Evolutionary conservation across 2,888 invertebrate genomes (phyloP).

Genomic region (Orthosia gothica): DNA sequence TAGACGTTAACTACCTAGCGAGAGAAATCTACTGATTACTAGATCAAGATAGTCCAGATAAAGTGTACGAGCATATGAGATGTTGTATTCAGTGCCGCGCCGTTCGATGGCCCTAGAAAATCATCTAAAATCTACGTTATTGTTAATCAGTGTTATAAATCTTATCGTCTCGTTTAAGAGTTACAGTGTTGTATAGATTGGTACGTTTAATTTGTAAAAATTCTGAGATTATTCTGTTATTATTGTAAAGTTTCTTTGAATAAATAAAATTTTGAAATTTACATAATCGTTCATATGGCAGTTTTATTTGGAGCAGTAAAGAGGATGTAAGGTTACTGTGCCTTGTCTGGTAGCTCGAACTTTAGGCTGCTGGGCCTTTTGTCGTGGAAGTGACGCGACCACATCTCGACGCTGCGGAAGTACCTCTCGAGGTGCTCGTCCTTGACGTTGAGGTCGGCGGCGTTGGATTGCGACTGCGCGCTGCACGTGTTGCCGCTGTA

Average conservation of each 20-base stretch:
- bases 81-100: slow-evolving; percentile 83
- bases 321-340: slow-evolving; percentile 28
- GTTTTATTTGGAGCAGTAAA: slow-evolving; percentile 79
- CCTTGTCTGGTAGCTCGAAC: slow-evolving; percentile 73
- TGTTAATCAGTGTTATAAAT: slow-evolving; percentile 91
- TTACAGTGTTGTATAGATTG: slow-evolving; percentile 91
- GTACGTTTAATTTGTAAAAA: slow-evolving; percentile 89
- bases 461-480: slow-evolving; percentile 61
- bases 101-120: slow-evolving; percentile 87
- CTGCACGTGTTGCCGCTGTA: slow-evolving; percentile 81
- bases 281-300: slow-evolving; percentile 89
- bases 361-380: slow-evolving; percentile 69
- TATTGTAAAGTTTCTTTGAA: slow-evolving; percentile 90
- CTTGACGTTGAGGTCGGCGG: slow-evolving; percentile 76
- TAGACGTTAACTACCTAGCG: slow-evolving; percentile 3
- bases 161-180: slow-evolving; percentile 91
- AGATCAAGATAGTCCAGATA: background rate
- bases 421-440: slow-evolving; percentile 86
- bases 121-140: slow-evolving; percentile 87
- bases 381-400: slow-evolving; percentile 75
- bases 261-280: slow-evolving; percentile 91
- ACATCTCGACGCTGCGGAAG: slow-evolving; percentile 86
- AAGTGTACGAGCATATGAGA: slow-evolving; percentile 44
- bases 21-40: slow-evolving; percentile 5
- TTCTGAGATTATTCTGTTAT: slow-evolving; percentile 90